Evolutionary conservation across 2,888 invertebrate genomes (phyloP), one percentile per base, ranked within the genome.

Genomic region (Lepetodrilus schrolli): DNA sequence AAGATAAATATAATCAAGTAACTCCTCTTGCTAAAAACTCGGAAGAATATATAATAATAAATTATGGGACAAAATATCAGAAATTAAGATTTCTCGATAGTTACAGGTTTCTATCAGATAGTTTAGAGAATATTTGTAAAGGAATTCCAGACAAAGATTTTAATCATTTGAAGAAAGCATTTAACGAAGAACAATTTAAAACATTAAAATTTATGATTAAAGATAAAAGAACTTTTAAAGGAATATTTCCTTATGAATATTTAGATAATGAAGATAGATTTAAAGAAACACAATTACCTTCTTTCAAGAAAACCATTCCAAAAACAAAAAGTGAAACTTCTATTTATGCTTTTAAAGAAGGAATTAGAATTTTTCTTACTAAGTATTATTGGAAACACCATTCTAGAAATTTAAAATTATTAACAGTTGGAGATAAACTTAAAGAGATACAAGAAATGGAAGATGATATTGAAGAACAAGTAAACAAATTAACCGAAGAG

Each of bases 81-180:
- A n/a, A n/a, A n/a, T n/a, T n/a, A n/a, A n/a, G n/a, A n/a, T n/a
- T n/a, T n/a, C n/a, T n/a, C n/a, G n/a, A n/a, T n/a, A 2, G 20
- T 34, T 43, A 47, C 70, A 70, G 70, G 4, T 74, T 69, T 43
- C 37, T 76, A 66, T 70, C 71, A 58, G 70, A 69, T 20, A 71
- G 72, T 49, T 49, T 49, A 10, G 49, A 17, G 17, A 49, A 49
- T 20, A 49, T n/a, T n/a, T n/a, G n/a, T 5, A 49, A 49, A 17
- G 49, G 49, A n/a, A 49, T 49, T 5, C 5, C 5, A 49, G 49
- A 47, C 74, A 76, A 66, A 72, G 74, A 48, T 49, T 49, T 68
- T 58, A 69, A 66, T 65, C 69, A 74, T 72, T 49, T 66, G 73
- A 74, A 70, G 48, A 70, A 72, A 74, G 72, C 43, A 51, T 74